Conservation (phyloP, 1,140 invertebrate genomes). For the Physella acuta region DNA sequence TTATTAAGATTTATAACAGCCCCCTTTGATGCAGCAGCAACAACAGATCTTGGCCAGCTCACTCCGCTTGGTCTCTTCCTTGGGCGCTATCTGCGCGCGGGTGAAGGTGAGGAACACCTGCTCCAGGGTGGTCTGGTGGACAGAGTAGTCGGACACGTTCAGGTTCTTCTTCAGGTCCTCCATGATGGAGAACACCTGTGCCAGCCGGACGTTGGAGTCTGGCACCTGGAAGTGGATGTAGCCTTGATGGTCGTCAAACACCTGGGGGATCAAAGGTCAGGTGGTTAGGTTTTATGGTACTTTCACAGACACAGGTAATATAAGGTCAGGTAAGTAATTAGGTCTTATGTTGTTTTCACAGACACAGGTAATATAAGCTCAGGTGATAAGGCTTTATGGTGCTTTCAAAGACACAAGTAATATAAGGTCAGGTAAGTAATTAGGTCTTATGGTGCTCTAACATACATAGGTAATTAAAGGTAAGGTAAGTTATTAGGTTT, state of each 20-base stretch:
- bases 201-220: slow-evolving; percentile 61
- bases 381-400: no score
- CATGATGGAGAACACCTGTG: slow-evolving; percentile 68
- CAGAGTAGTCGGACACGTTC: slow-evolving; percentile 71
- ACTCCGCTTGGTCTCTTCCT: slow-evolving; percentile 3
- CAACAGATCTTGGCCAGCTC: neutral
- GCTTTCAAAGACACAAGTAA: no score
- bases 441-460: no score
- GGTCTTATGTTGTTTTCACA: no score
- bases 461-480: no score
- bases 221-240: slow-evolving; percentile 63
- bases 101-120: slow-evolving; percentile 67
- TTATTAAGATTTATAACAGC: neutral
- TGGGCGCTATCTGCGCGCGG: slow-evolving; percentile 53
- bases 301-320: no score
- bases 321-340: no score
- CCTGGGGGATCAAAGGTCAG: slow-evolving; percentile 35
- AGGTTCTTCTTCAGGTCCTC: slow-evolving; percentile 61
- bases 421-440: no score
- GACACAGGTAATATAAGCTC: no score
- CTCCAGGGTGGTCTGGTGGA: slow-evolving; percentile 76
- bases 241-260: slow-evolving; percentile 73
- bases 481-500: no score
- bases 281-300: no score
- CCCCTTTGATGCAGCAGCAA: neutral